Conservation (phyloP, 2,797 vertebrate genomes). For the Girardinus metallicus region DNA sequence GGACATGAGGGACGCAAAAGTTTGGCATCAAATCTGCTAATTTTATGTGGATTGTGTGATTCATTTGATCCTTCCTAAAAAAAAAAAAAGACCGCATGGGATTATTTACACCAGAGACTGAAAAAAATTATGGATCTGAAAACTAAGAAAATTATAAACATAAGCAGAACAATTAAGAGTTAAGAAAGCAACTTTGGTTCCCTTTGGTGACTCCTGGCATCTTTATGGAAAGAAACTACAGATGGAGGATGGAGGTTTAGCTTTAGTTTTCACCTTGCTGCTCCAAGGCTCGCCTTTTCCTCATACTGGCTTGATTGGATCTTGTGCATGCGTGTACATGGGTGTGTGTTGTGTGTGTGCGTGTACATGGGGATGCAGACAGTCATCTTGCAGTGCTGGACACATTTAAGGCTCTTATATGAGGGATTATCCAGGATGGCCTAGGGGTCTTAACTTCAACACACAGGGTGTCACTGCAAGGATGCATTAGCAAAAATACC, state of each 20-base stretch:
- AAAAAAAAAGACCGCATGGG: background rate
- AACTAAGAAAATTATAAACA: background rate
- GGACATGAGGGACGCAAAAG: background rate
- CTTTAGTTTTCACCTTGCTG: background rate
- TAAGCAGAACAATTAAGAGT: background rate
- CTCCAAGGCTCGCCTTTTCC: background rate
- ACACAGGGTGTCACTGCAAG: slow-evolving; percentile 60
- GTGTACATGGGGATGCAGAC: slow-evolving; percentile 52
- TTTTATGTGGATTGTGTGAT: slow-evolving; percentile 1
- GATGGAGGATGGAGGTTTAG: background rate
- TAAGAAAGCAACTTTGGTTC: background rate
- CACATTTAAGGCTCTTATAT: slow-evolving; percentile 73
- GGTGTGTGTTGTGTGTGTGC: slow-evolving; percentile 27
- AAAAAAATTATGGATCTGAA: background rate
- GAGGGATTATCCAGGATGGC: slow-evolving; percentile 72
- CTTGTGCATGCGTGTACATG: slow-evolving; percentile 2
- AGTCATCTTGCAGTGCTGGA: slow-evolving; percentile 52
- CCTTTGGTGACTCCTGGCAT: background rate
- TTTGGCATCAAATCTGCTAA: background rate
- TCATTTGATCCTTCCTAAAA: background rate
- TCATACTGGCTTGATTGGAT: background rate
- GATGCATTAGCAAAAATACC: background rate
- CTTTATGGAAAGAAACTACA: background rate
- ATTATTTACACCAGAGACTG: slow-evolving; percentile 8
- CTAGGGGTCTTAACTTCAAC: slow-evolving; percentile 67